Evolutionary conservation across 2,797 vertebrate genomes (phyloP), one percentile per base, ranked within the genome.

Genomic region (Lacerta viridis): DNA sequence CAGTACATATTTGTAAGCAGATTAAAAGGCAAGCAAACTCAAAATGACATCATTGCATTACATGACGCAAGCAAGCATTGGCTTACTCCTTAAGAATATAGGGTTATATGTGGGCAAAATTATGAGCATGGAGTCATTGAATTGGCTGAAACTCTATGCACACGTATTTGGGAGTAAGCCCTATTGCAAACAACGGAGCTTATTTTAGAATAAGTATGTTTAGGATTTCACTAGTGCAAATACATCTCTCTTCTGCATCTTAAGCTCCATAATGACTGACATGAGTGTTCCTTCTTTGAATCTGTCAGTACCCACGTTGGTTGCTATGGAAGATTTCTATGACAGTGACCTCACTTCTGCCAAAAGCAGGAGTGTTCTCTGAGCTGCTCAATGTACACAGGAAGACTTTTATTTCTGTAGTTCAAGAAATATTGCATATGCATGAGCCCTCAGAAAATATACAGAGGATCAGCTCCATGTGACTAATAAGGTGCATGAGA

Each of bases 281-380:
- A 78, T 10, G 18, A 50, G n/a, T 66, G 20, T 66, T 72, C 39
- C 41, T 80, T 64, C 68, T 81, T 68, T 55, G 10, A 80, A 23
- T 46, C 36, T 74, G 78, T 39, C n/a, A 46, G 68, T 61, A 79
- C 36, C 80, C 68, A 61, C 23, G 13, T 64, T 80, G 83, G 87
- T 89, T 89, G 88, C 88, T 76, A 89, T 81, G 78, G 83, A 17
- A 89, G 43, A 50, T 85, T 36, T 85, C 78, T 76, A n/a, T 89
- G 78, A 76, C 71, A 76, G 69, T n/a, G 33, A 68, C 46, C 59
- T 89, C 59, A 55, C 55, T 82, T 81, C 75, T 66, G 72, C 33
- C 79, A 23, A 66, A 88, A 83, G 50, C 25, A 11, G 9, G n/a
- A 83, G 85, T 5, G 64, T 83, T 77, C 72, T 69, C 20, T 36